Evolutionary conservation across 2,113 vertebrate genomes (phyloP).

Genomic region (Charadrius vociferus): DNA sequence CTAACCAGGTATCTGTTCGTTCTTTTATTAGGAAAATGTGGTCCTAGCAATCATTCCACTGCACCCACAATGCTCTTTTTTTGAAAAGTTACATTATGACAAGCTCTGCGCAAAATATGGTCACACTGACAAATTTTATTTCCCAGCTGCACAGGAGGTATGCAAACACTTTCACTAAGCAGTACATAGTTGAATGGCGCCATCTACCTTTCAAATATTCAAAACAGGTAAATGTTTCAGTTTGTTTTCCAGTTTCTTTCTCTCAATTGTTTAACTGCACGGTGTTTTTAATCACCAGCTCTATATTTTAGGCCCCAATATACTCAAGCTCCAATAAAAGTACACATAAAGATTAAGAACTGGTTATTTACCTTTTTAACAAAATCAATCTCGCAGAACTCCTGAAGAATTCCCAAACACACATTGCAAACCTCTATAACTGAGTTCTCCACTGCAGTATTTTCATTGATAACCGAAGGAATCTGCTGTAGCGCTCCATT

Average conservation of each 20-base stretch:
- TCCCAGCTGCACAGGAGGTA: neutral
- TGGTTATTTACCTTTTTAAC: conserved; percentile 80
- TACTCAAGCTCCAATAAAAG: neutral
- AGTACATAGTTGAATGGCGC: neutral
- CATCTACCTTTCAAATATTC: neutral
- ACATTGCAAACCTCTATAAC: conserved; percentile 77
- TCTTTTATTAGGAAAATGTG: neutral
- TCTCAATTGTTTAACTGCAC: neutral
- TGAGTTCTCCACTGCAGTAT: neutral
- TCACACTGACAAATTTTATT: neutral
- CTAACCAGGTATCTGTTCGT: rapidly evolving
- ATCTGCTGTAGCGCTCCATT: conserved; percentile 1
- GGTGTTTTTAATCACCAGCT: neutral
- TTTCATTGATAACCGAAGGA: neutral
- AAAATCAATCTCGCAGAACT: conserved; percentile 80
- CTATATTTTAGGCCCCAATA: neutral
- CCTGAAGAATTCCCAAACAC: conserved; percentile 92
- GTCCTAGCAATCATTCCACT: neutral
- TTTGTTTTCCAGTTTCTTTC: neutral
- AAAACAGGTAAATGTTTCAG: rapidly evolving
- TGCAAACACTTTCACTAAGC: neutral
- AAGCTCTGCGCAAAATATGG: neutral
- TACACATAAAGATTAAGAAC: neutral
- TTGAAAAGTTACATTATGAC: neutral
- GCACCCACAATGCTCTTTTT: neutral